Conservation (phyloP, 1,140 invertebrate species). For the Pachyrhynchus sulphureomaculatus region DNA sequence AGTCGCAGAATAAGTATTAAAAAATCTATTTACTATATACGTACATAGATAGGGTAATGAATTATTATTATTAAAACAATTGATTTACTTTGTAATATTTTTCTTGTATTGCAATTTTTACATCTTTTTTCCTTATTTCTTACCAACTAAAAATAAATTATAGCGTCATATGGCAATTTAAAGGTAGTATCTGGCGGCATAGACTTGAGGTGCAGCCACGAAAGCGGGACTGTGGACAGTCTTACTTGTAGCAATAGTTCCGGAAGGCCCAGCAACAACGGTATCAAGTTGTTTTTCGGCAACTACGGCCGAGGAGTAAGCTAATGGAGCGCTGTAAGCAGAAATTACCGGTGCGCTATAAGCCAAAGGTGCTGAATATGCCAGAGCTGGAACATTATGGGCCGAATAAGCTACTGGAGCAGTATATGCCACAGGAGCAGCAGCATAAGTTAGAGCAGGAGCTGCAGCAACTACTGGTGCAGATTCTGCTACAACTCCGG, state of each 20-base stretch:
- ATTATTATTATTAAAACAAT: too few relatives aligned
- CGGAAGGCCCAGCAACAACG: constrained; percentile 13
- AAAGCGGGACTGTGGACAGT: constrained; percentile 1
- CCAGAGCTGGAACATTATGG: not conserved
- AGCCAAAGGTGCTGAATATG: constrained; percentile 1
- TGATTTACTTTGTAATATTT: not conserved
- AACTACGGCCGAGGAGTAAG: not conserved
- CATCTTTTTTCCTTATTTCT: not conserved
- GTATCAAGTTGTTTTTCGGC: constrained; percentile 11
- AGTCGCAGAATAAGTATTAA: too few relatives aligned
- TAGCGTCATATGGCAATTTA: not conserved
- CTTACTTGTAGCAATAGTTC: constrained; percentile 5
- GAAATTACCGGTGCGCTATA: not conserved
- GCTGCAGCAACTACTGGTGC: constrained; percentile 15
- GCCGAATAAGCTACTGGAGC: constrained; percentile 7
- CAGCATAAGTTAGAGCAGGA: not conserved
- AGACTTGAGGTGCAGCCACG: constrained; percentile 11
- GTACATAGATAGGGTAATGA: too few relatives aligned
- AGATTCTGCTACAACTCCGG: constrained; percentile 17
- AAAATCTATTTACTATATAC: too few relatives aligned
- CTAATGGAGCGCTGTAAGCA: not conserved
- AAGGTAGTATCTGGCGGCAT: constrained; percentile 2
- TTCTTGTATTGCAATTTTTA: not conserved
- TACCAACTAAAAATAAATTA: not conserved
- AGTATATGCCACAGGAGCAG: not conserved